phyloP scores from a whole-genome alignment of 2,797 vertebrate species.

The Melanotaenia maccullochi region DNA sequence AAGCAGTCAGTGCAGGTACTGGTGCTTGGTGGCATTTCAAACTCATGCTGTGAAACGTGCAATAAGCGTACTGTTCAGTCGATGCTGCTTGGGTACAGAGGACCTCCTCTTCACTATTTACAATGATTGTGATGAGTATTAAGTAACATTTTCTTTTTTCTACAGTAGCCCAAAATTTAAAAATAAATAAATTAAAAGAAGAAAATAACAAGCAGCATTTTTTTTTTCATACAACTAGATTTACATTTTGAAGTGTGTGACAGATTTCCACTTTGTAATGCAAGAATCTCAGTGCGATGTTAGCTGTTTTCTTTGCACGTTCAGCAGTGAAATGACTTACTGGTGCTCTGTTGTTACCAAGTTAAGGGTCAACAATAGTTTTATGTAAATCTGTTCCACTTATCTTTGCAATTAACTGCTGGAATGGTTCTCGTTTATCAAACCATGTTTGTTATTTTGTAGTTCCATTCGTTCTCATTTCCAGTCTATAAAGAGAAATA shows the following conservation, averaged over 20 bases:
- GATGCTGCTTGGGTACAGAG: slow-evolving; percentile 35
- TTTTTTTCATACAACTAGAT: neutral
- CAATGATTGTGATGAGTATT: slow-evolving; percentile 7
- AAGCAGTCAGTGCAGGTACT: slow-evolving; percentile 35
- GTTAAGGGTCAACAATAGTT: slow-evolving; percentile 21
- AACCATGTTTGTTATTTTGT: neutral
- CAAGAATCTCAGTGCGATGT: slow-evolving; percentile 16
- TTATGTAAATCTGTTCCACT: slow-evolving; percentile 3
- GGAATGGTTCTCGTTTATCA: neutral
- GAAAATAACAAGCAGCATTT: slow-evolving; percentile 10
- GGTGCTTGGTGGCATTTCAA: slow-evolving; percentile 26
- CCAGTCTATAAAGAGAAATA: neutral
- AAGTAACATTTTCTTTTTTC: slow-evolving; percentile 3
- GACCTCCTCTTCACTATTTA: slow-evolving; percentile 23
- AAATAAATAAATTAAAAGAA: neutral
- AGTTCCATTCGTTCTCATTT: neutral
- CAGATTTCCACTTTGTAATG: slow-evolving; percentile 25
- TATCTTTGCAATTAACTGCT: slow-evolving; percentile 30
- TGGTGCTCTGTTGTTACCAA: slow-evolving; percentile 8
- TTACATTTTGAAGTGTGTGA: slow-evolving; percentile 18
- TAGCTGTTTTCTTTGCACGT: slow-evolving; percentile 1
- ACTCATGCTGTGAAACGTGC: slow-evolving; percentile 53
- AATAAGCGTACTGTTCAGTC: slow-evolving; percentile 40
- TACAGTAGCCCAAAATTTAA: slow-evolving; percentile 1
- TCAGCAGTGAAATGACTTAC: slow-evolving; percentile 12